Percentiles rank a stretch among this genome's conserved stretches.
These are phyloP conservation scores for Trilocha varians DNA, from an alignment of 2,888 invertebrate species.

Conservation along the genomic window DNA sequence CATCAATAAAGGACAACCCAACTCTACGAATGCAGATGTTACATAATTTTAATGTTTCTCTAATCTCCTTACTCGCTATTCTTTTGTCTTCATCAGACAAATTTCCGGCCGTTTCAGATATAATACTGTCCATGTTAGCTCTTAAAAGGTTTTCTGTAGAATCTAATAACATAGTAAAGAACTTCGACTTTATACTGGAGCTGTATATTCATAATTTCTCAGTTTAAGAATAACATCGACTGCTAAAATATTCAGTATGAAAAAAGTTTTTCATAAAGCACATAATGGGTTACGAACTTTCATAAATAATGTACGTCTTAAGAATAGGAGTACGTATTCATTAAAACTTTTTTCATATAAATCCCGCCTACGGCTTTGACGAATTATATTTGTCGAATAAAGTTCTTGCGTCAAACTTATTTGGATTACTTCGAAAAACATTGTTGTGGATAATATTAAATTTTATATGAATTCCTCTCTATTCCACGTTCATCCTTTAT, in stretches of 20 bases:
- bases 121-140: neutral
- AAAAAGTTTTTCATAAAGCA: neutral
- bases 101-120: neutral
- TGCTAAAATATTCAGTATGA: neutral
- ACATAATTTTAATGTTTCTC: slow-evolving; percentile 31
- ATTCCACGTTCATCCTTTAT: neutral
- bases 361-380: neutral
- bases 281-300: slow-evolving; percentile 3
- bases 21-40: slow-evolving; percentile 37
- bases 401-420: neutral
- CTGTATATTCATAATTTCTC: neutral
- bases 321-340: neutral
- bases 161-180: too few relatives aligned
- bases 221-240: neutral
- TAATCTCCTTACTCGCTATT: slow-evolving; percentile 31
- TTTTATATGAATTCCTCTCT: neutral
- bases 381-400: neutral
- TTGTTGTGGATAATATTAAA: neutral
- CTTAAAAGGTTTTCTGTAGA: neutral
- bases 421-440: neutral
- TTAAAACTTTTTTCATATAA: slow-evolving; percentile 3
- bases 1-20: slow-evolving; percentile 38
- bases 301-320: slow-evolving; percentile 1
- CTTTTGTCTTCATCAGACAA: slow-evolving; percentile 10
- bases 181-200: too few relatives aligned